Conservation (phyloP, 2,888 invertebrate species). For the Agrilus mali region DNA sequence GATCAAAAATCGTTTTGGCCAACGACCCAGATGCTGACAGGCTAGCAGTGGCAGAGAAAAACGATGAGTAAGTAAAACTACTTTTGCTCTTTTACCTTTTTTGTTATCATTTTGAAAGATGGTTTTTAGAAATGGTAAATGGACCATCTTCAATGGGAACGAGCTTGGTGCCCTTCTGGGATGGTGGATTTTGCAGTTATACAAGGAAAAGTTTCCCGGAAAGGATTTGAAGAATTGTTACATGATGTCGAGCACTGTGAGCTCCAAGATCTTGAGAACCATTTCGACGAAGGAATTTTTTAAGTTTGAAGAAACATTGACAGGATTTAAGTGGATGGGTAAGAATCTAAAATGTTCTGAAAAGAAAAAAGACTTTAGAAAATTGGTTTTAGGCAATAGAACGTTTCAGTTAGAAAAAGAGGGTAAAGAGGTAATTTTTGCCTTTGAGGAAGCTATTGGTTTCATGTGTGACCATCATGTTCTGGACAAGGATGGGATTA, state of each 20-base stretch:
- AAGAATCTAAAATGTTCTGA: too few species aligned
- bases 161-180: constrained; percentile 88
- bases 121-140: constrained; percentile 43
- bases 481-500: constrained; percentile 93
- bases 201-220: constrained; percentile 37
- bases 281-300: constrained; percentile 72
- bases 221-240: constrained; percentile 50
- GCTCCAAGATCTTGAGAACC: constrained; percentile 82
- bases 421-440: constrained; percentile 74
- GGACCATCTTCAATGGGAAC: constrained; percentile 91
- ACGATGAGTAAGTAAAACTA: constrained; percentile 41
- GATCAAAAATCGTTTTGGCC: constrained; percentile 69
- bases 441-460: constrained; percentile 98
- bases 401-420: constrained; percentile 56
- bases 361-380: too few species aligned
- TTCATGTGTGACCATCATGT: constrained; percentile 88
- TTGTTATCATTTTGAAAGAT: not conserved
- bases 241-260: constrained; percentile 88
- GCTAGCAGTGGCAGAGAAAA: constrained; percentile 82
- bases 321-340: too few species aligned
- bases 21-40: constrained; percentile 99
- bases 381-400: constrained; percentile 48
- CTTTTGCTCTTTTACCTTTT: not conserved
- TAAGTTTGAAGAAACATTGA: constrained; percentile 73
- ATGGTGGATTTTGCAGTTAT: constrained; percentile 76